Base-by-base conservation (phyloP, 2,888 invertebrate genomes). In the Lissocephala sabroskyi region DNA sequence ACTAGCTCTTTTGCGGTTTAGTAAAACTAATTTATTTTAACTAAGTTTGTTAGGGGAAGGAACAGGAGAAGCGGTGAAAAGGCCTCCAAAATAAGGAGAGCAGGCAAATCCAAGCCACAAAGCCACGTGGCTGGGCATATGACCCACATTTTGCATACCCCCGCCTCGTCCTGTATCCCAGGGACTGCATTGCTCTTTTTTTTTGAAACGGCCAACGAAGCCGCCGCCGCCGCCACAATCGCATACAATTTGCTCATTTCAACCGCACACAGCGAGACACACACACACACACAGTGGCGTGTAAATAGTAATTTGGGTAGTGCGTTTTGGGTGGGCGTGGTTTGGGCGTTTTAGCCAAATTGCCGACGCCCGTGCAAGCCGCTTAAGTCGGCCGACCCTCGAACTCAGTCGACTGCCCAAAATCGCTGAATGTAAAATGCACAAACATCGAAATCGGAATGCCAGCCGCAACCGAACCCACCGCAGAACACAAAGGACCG, bases 201-300 rank as follows among this genome's bases (percentile, higher is more conserved):
- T 33, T 49, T 23, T 35, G 14, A 1, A 16, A 14, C 10, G n/a
- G n/a, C 1, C 9, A 2, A 2, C 29, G 2, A 29, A 29, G n/a
- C 1, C 28, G 16, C 17, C n/a, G n/a, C n/a, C n/a, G 52, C 41
- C 42, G 52, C 70, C 77, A 59, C 66, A 77, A 74, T 74, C 62
- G 63, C 71, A 70, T 66, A 71, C 67, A 77, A 77, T 77, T 71
- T 70, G 75, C 75, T 74, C 66, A 74, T 77, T 77, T 77, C 49
- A 56, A 64, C 71, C 59, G 56, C 46, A 43, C 30, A 30, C 17
- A 37, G 35, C 35, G 45, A 2, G 11, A 39, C 23, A 53, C 47
- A 33, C 5, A 2, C 35, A 35, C 35, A 35, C 30, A 32, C 46
- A 62, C 55, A 64, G 68, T 64, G 61, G 63, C 75, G 65, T 77